Evolutionary conservation across 2,888 invertebrate genomes (phyloP).

Genomic region (Icerya purchasi): DNA sequence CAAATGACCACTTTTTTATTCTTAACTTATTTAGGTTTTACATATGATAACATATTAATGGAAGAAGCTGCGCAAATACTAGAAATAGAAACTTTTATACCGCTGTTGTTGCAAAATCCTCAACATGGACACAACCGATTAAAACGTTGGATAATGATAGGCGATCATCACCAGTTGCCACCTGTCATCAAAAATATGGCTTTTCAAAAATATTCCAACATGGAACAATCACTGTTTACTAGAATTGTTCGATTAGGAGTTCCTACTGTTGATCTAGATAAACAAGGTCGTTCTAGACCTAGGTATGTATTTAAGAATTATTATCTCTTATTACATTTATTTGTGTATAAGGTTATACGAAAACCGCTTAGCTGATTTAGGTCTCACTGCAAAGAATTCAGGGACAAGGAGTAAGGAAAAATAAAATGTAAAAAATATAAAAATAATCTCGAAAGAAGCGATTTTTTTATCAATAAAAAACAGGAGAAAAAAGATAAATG

Average conservation of each 20-base stretch:
- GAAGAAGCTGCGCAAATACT: conserved; percentile 97
- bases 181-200: conserved; percentile 99
- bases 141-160: conserved; percentile 99
- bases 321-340: too few relatives aligned
- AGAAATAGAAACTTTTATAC: conserved; percentile 98
- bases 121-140: conserved; percentile 85
- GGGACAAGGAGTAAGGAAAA: too few relatives aligned
- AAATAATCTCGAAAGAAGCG: too few relatives aligned
- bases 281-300: conserved; percentile 84
- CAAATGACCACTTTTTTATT: background rate
- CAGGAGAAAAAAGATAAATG: too few relatives aligned
- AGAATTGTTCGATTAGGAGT: conserved; percentile 88
- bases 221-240: conserved; percentile 98
- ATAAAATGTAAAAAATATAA: too few relatives aligned
- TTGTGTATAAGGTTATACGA: too few relatives aligned
- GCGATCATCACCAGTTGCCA: conserved; percentile 95
- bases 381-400: too few relatives aligned
- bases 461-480: too few relatives aligned
- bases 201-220: conserved; percentile 98
- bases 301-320: conserved; percentile 33
- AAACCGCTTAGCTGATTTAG: too few relatives aligned
- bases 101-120: conserved; percentile 91
- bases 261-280: conserved; percentile 90
- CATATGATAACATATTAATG: conserved; percentile 98
- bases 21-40: conserved; percentile 40